A percentile compares a stretch with the other conserved stretches of the same genome.
phyloP scores from a whole-genome alignment of 2,113 vertebrate species.

The Tragelaphus scriptus region DNA sequence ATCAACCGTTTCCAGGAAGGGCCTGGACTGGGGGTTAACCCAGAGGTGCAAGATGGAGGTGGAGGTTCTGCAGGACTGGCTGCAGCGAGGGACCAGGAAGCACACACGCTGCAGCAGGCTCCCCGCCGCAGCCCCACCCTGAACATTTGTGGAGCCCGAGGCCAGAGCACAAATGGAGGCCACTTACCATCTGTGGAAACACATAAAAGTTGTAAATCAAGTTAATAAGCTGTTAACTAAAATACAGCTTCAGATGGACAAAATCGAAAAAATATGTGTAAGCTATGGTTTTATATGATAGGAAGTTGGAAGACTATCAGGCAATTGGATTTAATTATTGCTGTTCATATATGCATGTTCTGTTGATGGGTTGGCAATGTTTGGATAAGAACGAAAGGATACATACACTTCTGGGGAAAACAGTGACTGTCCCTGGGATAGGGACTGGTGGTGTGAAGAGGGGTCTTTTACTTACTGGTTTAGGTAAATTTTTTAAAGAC shows the following conservation, averaged over 20 bases:
- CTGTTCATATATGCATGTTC: not conserved
- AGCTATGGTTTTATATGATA: not conserved
- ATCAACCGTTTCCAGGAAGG: not conserved
- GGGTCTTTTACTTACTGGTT: not conserved
- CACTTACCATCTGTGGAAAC: not conserved
- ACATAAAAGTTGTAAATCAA: constrained; percentile 24
- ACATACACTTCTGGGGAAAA: accelerated
- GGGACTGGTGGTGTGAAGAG: not conserved
- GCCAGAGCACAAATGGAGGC: not conserved
- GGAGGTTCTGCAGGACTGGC: no score
- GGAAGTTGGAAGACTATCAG: constrained; percentile 25
- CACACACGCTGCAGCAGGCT: not conserved
- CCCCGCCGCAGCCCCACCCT: not conserved
- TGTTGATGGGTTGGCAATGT: not conserved
- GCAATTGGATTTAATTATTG: not conserved
- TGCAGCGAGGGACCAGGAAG: not conserved
- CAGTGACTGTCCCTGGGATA: not conserved
- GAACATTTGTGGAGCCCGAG: not conserved
- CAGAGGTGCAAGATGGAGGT: not conserved
- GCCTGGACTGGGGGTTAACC: not conserved
- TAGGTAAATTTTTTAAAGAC: not conserved
- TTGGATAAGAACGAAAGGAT: not conserved
- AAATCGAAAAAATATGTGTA: not conserved
- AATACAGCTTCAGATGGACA: constrained; percentile 31
- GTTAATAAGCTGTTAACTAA: constrained; percentile 43